These are phyloP conservation scores for Tenebrio molitor DNA, from an alignment of 1,140 invertebrate genomes.

Conservation along the genomic window DNA sequence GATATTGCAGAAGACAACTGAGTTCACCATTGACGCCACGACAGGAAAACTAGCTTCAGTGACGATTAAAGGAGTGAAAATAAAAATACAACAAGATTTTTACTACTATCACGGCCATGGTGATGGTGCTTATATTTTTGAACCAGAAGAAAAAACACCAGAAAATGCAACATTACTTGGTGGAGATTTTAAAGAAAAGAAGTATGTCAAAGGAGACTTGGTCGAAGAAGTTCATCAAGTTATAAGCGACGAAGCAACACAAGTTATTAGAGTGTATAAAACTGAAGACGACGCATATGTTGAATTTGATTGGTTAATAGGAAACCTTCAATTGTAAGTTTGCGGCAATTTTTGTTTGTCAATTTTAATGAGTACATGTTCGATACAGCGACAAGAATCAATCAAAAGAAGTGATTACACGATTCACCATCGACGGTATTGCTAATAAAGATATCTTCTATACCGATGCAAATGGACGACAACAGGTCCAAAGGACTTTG, in stretches of 20 bases:
- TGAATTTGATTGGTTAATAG: constrained; percentile 94
- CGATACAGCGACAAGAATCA: not conserved
- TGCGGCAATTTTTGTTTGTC: not conserved
- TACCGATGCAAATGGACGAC: constrained; percentile 95
- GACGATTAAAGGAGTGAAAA: constrained; percentile 66
- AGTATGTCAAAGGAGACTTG: constrained; percentile 74
- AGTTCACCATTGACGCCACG: constrained; percentile 64
- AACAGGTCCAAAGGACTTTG: constrained; percentile 79
- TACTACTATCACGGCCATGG: constrained; percentile 78
- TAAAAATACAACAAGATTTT: constrained; percentile 78
- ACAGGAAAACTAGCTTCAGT: constrained; percentile 71
- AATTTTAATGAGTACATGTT: not conserved
- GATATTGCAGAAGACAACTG: constrained; percentile 1
- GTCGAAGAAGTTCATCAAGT: constrained; percentile 87
- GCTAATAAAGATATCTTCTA: constrained; percentile 81
- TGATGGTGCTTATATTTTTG: constrained; percentile 89
- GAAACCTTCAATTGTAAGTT: constrained; percentile 77
- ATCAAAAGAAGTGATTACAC: constrained; percentile 87
- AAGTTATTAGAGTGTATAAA: constrained; percentile 83
- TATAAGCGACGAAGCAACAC: constrained; percentile 82
- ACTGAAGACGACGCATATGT: constrained; percentile 70
- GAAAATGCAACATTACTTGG: constrained; percentile 64
- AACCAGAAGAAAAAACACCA: too few relatives aligned
- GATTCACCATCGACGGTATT: constrained; percentile 75
- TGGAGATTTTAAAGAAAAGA: constrained; percentile 70